Evolutionary conservation across 2,888 invertebrate genomes (phyloP).

Genomic region (Odontocerum albicorne): DNA sequence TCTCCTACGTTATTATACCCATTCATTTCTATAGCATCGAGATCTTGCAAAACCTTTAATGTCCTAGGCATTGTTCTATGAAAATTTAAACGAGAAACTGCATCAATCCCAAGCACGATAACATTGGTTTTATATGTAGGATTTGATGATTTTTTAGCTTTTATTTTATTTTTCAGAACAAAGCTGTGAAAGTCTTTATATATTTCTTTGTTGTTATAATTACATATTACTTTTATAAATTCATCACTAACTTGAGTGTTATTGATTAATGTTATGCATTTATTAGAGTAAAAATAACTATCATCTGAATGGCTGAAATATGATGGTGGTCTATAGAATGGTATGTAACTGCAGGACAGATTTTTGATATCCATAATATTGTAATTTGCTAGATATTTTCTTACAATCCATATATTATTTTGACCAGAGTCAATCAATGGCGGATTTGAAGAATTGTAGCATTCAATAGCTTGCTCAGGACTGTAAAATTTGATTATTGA

Average conservation of each 20-base stretch:
- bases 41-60: conserved; percentile 58
- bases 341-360: conserved; percentile 63
- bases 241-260: conserved; percentile 57
- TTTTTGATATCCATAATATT: conserved; percentile 50
- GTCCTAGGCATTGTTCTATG: conserved; percentile 82
- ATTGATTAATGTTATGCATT: conserved; percentile 54
- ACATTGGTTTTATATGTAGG: conserved; percentile 61
- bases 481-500: conserved; percentile 57
- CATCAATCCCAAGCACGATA: conserved; percentile 81
- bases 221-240: conserved; percentile 70
- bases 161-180: conserved; percentile 52
- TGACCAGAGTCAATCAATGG: conserved; percentile 61
- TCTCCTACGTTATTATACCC: conserved; percentile 95
- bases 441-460: conserved; percentile 54
- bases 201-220: conserved; percentile 49
- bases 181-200: conserved; percentile 72
- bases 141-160: neutral
- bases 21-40: conserved; percentile 73
- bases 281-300: conserved; percentile 50
- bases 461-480: conserved; percentile 51
- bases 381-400: conserved; percentile 51
- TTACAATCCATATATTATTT: conserved; percentile 60
- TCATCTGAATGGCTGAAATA: conserved; percentile 50
- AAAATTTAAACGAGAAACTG: conserved; percentile 83
- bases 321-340: conserved; percentile 58